A percentile compares a stretch with the other conserved stretches of the same genome.
Conservation (phyloP, 1,140 invertebrate species). For the Hydropsyche tenuis region DNA sequence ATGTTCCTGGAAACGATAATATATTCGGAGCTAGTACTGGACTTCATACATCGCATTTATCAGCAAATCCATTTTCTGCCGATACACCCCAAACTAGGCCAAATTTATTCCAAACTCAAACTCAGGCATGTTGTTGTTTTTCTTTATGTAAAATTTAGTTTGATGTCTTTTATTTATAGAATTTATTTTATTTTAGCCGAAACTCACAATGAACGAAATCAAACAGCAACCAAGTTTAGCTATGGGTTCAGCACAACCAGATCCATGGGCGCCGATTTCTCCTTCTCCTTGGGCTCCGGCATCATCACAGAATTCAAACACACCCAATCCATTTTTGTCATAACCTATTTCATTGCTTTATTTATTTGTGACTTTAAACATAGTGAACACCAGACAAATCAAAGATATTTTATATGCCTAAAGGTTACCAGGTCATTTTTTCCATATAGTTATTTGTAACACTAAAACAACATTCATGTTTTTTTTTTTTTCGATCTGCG, state of each 20-base stretch:
- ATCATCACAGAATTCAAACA: constrained; percentile 54
- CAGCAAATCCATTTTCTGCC: constrained; percentile 61
- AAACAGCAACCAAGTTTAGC: constrained; percentile 59
- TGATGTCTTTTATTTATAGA: constrained; percentile 31
- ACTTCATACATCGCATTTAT: not conserved
- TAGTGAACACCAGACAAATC: not conserved
- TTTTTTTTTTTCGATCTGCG: too few relatives aligned
- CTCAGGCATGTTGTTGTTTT: constrained; percentile 46
- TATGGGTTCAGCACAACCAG: constrained; percentile 49
- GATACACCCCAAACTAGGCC: constrained; percentile 54
- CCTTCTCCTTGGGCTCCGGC: constrained; percentile 52
- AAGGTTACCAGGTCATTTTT: not conserved
- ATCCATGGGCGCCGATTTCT: constrained; percentile 44
- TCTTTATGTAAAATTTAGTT: not conserved
- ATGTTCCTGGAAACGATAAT: constrained; percentile 44
- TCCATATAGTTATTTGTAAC: too few relatives aligned
- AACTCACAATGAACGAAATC: constrained; percentile 58
- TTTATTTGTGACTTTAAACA: too few relatives aligned
- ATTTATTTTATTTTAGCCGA: constrained; percentile 52
- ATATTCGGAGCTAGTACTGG: constrained; percentile 41
- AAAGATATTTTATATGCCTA: not conserved
- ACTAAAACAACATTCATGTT: too few relatives aligned
- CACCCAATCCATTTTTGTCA: constrained; percentile 61
- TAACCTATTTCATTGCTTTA: constrained; percentile 49
- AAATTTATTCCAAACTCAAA: constrained; percentile 47